These are phyloP conservation scores for Lerista edwardsae DNA, from an alignment of 2,797 vertebrate genomes.

Conservation along the genomic window DNA sequence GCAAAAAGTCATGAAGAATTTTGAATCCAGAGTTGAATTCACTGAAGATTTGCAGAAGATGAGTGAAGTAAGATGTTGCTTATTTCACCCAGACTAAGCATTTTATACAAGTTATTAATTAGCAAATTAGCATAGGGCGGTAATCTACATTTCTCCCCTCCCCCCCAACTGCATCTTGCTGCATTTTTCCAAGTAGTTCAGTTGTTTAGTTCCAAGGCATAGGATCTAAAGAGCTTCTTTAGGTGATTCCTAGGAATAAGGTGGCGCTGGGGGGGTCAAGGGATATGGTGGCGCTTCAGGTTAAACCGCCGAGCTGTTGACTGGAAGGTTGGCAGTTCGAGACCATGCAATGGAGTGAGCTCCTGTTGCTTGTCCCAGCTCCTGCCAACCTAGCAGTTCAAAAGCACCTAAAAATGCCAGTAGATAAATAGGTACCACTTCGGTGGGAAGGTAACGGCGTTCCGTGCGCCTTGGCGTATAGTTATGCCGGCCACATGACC, in stretches of 20 bases:
- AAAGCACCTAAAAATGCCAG: too few relatives aligned
- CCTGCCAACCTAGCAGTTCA: too few relatives aligned
- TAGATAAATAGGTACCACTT: too few relatives aligned
- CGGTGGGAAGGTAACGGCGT: too few relatives aligned
- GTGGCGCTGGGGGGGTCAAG: too few relatives aligned
- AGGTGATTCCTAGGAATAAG: background rate
- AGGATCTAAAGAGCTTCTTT: background rate
- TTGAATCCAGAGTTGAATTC: conserved; percentile 87
- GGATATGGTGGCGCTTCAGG: too few relatives aligned
- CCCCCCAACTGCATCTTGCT: background rate
- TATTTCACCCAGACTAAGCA: conserved; percentile 24
- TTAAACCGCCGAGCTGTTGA: too few relatives aligned
- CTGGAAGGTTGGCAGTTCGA: too few relatives aligned
- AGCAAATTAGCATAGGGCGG: background rate
- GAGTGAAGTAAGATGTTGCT: conserved; percentile 79
- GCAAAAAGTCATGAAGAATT: conserved; percentile 88
- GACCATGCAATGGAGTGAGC: too few relatives aligned
- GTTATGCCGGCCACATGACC: too few relatives aligned
- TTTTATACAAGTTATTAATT: conserved; percentile 22
- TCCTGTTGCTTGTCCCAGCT: too few relatives aligned
- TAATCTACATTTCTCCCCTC: background rate
- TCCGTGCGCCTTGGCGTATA: too few relatives aligned
- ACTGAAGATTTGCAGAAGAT: conserved; percentile 87
- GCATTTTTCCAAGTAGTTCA: conserved; percentile 14
- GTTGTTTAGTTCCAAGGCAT: conserved; percentile 9